A percentile compares a stretch with the other conserved stretches of the same genome.
Conservation (phyloP, 2,888 invertebrate species). For the Phalera bucephala region DNA sequence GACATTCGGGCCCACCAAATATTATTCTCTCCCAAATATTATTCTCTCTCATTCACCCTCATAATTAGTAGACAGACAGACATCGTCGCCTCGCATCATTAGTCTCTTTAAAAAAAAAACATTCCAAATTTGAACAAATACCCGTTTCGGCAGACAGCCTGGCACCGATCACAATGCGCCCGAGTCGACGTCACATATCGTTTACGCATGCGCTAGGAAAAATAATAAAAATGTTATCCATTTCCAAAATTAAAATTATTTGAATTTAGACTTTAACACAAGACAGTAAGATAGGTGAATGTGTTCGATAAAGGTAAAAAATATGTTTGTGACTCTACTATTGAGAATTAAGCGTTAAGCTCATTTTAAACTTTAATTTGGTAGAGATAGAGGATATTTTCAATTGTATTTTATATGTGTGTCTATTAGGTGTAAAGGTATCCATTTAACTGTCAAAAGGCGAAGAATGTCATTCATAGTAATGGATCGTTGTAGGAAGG, state of each 20-base stretch:
- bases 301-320: background rate
- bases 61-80: slow-evolving; percentile 36
- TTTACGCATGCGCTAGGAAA: slow-evolving; percentile 42
- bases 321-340: slow-evolving; percentile 13
- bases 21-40: slow-evolving; percentile 7
- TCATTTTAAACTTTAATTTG: slow-evolving; percentile 28
- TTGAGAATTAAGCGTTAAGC: slow-evolving; percentile 7
- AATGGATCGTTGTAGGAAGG: slow-evolving; percentile 79
- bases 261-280: slow-evolving; percentile 7
- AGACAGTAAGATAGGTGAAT: accelerated
- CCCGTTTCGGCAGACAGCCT: slow-evolving; percentile 61
- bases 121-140: slow-evolving; percentile 41
- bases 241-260: background rate
- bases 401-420: slow-evolving; percentile 22
- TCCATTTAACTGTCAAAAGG: slow-evolving; percentile 70
- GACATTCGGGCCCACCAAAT: no score
- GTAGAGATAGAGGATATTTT: slow-evolving; percentile 16
- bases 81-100: slow-evolving; percentile 54
- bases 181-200: slow-evolving; percentile 45
- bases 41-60: slow-evolving; percentile 12
- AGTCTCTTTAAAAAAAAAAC: slow-evolving; percentile 43
- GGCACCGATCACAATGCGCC: slow-evolving; percentile 67
- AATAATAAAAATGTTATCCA: slow-evolving; percentile 25
- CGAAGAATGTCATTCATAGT: slow-evolving; percentile 73
- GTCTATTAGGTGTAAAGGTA: slow-evolving; percentile 55